Conservation (phyloP, 2,888 invertebrate genomes). For the Falcaria lacertinaria region DNA sequence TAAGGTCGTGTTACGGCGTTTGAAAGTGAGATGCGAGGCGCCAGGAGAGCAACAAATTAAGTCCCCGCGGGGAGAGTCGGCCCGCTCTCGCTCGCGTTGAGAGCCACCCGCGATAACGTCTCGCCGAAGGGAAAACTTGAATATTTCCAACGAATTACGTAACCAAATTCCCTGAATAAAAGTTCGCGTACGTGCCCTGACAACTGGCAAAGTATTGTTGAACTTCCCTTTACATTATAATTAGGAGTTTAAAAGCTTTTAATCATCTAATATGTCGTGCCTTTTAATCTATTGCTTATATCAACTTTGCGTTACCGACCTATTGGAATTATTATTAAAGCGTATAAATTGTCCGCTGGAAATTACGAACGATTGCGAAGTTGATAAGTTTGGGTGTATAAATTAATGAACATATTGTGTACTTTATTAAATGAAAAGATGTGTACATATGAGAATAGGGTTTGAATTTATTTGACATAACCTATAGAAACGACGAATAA, state of each 20-base stretch:
- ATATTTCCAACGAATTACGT: slow-evolving; percentile 72
- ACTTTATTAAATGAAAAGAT: slow-evolving; percentile 3
- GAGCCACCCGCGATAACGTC: slow-evolving; percentile 71
- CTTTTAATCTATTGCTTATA: slow-evolving; percentile 29
- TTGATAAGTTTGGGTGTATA: no score
- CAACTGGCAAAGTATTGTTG: slow-evolving; percentile 61
- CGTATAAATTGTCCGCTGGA: neutral
- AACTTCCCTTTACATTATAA: slow-evolving; percentile 56
- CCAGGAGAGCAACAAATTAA: slow-evolving; percentile 80
- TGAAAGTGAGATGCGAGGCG: slow-evolving; percentile 78
- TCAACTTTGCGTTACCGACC: slow-evolving; percentile 5
- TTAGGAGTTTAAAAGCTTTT: slow-evolving; percentile 56
- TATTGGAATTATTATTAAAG: neutral
- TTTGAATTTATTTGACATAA: no score
- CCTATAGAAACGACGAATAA: no score
- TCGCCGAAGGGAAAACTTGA: slow-evolving; percentile 73
- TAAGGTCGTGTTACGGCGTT: slow-evolving; percentile 77
- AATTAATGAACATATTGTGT: neutral
- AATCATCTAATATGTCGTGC: slow-evolving; percentile 47
- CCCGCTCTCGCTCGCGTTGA: slow-evolving; percentile 65
- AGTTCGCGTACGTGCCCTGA: slow-evolving; percentile 64
- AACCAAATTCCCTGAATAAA: slow-evolving; percentile 68
- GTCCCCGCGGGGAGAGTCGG: slow-evolving; percentile 67
- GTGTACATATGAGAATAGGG: no score
- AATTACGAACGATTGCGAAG: no score